Base-by-base conservation (phyloP, 1,140 invertebrate species). In the Ptiloglossa arizonensis region DNA sequence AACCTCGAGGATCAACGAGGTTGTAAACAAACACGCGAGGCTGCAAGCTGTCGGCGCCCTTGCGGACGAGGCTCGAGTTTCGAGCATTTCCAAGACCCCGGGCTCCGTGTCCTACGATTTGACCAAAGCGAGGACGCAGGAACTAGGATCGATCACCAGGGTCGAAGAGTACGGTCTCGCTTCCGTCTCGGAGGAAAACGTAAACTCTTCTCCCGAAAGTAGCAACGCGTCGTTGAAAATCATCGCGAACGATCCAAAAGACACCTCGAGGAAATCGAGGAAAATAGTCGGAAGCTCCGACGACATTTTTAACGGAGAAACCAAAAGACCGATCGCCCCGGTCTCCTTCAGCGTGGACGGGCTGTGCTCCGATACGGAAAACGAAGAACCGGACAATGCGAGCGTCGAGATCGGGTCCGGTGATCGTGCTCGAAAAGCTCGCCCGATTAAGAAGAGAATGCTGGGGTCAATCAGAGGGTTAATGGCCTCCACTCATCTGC, bases 21-120 rank as follows among this genome's bases (percentile, higher is more conserved):
- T 93, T 0, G 91, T 94, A 13, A 89, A 91, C 5, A 91, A 90
- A 27, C 93, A 94, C 80, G 93, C 93, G 4, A 90, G 88, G 4
- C 80, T 94, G 22, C 93, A 93, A 56, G 89, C 91, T 2, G 89
- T 93, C 3, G 91, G 93, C 1, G 89, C 90, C n/a, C 63, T 86
- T 5, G 50, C 35, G 35, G 64, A 64, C 13, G 77, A 83, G 27
- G 41, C 52, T 0, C 8, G 22, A 1, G 11, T 8, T 5, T 22
- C 46, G 5, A 19, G 2, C 1, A 27, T 52, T 46, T 27, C 68
- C 1, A 70, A 64, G 11, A 22, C 50, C 4, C 78, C 77, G 8
- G 66, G 66, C 17, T 89, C 87, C n/a, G 54, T 27, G 27, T 92
- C 88, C 11, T 92, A 92, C 77, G 91, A 92, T 66, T 54, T 91